Conservation (phyloP, 2,888 invertebrate genomes). For the Leptinotarsa juncta region DNA sequence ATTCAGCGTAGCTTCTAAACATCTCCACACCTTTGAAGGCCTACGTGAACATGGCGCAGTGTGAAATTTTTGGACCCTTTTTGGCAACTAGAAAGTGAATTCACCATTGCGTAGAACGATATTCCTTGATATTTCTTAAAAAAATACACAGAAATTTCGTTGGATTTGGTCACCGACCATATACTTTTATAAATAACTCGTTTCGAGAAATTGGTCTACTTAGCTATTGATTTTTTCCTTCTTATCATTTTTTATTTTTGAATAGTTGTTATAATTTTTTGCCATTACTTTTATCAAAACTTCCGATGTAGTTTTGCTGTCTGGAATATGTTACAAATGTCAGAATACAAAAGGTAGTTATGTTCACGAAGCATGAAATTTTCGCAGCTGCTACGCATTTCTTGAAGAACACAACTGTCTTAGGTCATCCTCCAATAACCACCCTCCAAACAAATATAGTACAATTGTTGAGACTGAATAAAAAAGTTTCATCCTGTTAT, state of each 20-base stretch:
- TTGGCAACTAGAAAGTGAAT: too few relatives aligned
- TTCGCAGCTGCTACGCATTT: slow-evolving; percentile 57
- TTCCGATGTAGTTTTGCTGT: neutral
- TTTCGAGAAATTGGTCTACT: too few relatives aligned
- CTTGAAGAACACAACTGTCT: slow-evolving; percentile 60
- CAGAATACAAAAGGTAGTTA: slow-evolving; percentile 39
- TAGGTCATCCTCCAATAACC: slow-evolving; percentile 62
- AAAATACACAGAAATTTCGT: too few relatives aligned
- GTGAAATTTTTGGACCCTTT: too few relatives aligned
- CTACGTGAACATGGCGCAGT: too few relatives aligned
- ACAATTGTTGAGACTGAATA: slow-evolving; percentile 11
- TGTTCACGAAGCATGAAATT: slow-evolving; percentile 54
- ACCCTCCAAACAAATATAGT: slow-evolving; percentile 52
- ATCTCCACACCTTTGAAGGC: too few relatives aligned
- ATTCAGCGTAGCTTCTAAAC: too few relatives aligned
- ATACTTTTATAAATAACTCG: too few relatives aligned
- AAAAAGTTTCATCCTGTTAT: slow-evolving; percentile 24
- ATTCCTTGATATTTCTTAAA: too few relatives aligned
- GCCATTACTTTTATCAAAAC: neutral
- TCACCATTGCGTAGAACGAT: too few relatives aligned
- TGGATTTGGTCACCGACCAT: too few relatives aligned
- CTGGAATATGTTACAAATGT: slow-evolving; percentile 22
- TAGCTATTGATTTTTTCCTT: too few relatives aligned
- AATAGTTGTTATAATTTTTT: neutral
- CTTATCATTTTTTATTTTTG: neutral